Conservation (phyloP, 2,888 invertebrate genomes). For the Achlya flavicornis region DNA sequence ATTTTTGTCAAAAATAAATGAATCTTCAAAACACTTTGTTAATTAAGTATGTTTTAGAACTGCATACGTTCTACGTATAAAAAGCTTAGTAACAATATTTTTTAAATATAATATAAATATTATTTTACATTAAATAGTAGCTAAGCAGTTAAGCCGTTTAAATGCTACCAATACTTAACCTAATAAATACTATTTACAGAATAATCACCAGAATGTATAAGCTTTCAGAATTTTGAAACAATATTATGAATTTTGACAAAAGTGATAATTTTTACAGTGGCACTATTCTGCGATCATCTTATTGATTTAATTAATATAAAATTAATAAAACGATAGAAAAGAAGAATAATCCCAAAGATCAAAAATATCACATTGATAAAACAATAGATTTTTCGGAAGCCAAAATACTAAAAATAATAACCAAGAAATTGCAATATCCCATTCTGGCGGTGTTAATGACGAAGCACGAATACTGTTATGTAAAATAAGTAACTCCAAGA, state of each 20-base stretch:
- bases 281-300: conserved; percentile 20
- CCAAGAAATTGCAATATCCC: conserved; percentile 68
- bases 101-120: conserved; percentile 82
- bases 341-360: conserved; percentile 26
- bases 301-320: conserved; percentile 4
- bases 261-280: conserved; percentile 16
- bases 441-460: conserved; percentile 76
- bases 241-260: conserved; percentile 27
- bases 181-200: conserved; percentile 83
- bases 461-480: conserved; percentile 81
- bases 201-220: conserved; percentile 72
- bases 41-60: conserved; percentile 32
- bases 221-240: conserved; percentile 26
- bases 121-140: conserved; percentile 80
- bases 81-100: conserved; percentile 71
- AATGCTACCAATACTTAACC: conserved; percentile 78
- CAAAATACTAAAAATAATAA: conserved; percentile 40
- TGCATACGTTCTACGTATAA: conserved; percentile 71
- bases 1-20: conserved; percentile 28
- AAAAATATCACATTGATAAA: conserved; percentile 23
- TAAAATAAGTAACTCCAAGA: conserved; percentile 41
- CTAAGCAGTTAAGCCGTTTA: conserved; percentile 78
- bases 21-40: conserved; percentile 21
- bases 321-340: conserved; percentile 14
- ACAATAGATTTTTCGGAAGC: conserved; percentile 23